Conservation (phyloP, 2,888 invertebrate genomes). For the Chloroclystis v-ata region DNA sequence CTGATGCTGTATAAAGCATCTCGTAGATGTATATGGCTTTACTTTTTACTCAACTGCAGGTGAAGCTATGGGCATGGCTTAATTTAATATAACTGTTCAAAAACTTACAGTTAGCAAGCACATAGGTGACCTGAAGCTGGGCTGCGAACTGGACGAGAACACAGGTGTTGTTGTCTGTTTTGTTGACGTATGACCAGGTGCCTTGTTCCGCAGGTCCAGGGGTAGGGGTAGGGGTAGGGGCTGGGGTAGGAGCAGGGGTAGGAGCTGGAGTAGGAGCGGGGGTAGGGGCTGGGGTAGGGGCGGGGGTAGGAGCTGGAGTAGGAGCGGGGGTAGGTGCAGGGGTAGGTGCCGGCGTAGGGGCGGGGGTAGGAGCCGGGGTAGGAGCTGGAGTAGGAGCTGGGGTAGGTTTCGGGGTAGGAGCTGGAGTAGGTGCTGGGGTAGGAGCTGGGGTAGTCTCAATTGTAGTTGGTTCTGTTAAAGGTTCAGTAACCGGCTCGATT, state of each 20-base stretch:
- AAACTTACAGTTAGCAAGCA: conserved; percentile 51
- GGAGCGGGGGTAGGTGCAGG: conserved; percentile 57
- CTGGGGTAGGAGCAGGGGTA: conserved; percentile 42
- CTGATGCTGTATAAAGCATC: too few species aligned
- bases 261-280: conserved; percentile 52
- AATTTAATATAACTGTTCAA: too few species aligned
- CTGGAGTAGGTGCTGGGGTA: conserved; percentile 1
- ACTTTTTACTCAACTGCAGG: too few species aligned
- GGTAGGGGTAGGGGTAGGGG: conserved; percentile 42
- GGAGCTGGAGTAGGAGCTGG: too few species aligned
- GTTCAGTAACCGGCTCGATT: not conserved
- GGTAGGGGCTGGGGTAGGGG: conserved; percentile 42
- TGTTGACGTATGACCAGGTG: conserved; percentile 47
- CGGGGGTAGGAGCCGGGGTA: conserved; percentile 21
- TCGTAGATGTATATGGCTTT: too few species aligned
- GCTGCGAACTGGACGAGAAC: conserved; percentile 82
- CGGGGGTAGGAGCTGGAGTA: conserved; percentile 42
- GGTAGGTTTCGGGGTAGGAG: conserved; percentile 36
- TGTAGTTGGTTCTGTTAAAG: not conserved
- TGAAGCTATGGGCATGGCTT: too few species aligned
- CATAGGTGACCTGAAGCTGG: conserved; percentile 79
- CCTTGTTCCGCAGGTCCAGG: conserved; percentile 51
- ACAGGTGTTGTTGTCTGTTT: conserved; percentile 74
- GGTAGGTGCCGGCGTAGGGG: conserved; percentile 62
- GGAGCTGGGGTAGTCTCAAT: not conserved